Evolutionary conservation across 2,113 vertebrate genomes (phyloP).

Genomic region (Atractosteus spatula): DNA sequence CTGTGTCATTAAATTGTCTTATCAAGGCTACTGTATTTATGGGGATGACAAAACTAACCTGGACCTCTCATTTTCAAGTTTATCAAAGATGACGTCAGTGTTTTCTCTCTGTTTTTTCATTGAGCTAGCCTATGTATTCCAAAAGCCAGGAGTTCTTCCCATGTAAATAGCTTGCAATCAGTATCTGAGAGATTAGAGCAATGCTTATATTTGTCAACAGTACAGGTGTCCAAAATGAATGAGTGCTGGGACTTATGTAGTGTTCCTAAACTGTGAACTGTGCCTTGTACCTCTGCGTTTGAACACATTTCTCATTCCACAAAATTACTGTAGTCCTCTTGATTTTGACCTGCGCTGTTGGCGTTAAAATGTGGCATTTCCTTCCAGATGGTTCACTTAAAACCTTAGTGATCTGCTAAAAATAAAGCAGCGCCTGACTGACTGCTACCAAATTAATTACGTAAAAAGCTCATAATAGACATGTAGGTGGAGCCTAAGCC

Average conservation of each 20-base stretch:
- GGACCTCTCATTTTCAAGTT: too few species aligned
- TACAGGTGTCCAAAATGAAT: background rate
- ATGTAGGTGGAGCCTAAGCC: background rate
- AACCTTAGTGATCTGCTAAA: constrained; percentile 6
- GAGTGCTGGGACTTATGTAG: background rate
- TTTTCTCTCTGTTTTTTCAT: too few species aligned
- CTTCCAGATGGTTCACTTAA: background rate
- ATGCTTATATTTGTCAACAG: background rate
- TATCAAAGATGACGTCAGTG: too few species aligned
- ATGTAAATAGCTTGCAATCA: too few species aligned
- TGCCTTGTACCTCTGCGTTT: background rate
- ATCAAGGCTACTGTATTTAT: too few species aligned
- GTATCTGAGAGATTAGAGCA: too few species aligned
- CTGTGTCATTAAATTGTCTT: too few species aligned
- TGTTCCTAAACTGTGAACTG: background rate
- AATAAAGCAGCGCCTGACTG: constrained; percentile 2
- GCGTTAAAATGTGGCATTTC: constrained; percentile 8
- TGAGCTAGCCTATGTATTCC: too few species aligned
- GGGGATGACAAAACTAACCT: too few species aligned
- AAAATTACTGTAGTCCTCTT: background rate
- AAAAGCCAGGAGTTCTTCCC: too few species aligned
- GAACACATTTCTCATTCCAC: background rate
- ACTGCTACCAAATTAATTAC: constrained; percentile 6
- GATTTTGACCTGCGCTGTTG: background rate
- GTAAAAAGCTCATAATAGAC: background rate